A percentile compares a stretch with the other conserved stretches of the same genome.
Evolutionary conservation across 1,140 invertebrate genomes (phyloP).

Genomic region (Calosoma granatense): DNA sequence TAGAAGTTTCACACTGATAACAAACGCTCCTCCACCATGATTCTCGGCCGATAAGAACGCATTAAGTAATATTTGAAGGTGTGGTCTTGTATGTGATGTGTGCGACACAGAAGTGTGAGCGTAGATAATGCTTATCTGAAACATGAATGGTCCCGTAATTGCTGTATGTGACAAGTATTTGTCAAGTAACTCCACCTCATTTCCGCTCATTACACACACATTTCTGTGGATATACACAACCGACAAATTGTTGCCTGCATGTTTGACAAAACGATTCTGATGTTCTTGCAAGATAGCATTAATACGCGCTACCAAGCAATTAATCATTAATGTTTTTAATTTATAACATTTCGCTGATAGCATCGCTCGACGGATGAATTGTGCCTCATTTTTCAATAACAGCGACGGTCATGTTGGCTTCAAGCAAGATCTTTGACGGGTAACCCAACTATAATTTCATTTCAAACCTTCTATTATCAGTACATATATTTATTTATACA

Average conservation of each 20-base stretch:
- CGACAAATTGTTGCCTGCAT: background rate
- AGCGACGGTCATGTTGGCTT: too few relatives aligned
- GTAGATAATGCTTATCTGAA: too few relatives aligned
- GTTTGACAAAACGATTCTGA: slow-evolving; percentile 5
- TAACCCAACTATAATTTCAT: too few relatives aligned
- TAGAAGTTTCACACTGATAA: too few relatives aligned
- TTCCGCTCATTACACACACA: slow-evolving; percentile 1
- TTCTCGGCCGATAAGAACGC: background rate
- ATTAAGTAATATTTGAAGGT: background rate
- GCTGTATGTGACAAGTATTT: slow-evolving; percentile 1
- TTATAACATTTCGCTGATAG: slow-evolving; percentile 5
- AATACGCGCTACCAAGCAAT: background rate
- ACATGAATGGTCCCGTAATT: background rate
- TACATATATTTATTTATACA: too few relatives aligned
- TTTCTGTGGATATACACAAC: background rate
- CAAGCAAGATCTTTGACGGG: too few relatives aligned
- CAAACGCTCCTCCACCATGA: too few relatives aligned
- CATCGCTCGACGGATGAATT: background rate
- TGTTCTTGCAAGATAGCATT: background rate
- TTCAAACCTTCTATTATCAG: too few relatives aligned
- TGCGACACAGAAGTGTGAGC: background rate
- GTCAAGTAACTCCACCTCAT: background rate
- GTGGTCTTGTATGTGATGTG: too few relatives aligned
- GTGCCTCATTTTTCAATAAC: slow-evolving; percentile 1
- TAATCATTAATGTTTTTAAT: slow-evolving; percentile 7